phyloP scores from a whole-genome alignment of 2,888 invertebrate species.

The Meloe dianella region DNA sequence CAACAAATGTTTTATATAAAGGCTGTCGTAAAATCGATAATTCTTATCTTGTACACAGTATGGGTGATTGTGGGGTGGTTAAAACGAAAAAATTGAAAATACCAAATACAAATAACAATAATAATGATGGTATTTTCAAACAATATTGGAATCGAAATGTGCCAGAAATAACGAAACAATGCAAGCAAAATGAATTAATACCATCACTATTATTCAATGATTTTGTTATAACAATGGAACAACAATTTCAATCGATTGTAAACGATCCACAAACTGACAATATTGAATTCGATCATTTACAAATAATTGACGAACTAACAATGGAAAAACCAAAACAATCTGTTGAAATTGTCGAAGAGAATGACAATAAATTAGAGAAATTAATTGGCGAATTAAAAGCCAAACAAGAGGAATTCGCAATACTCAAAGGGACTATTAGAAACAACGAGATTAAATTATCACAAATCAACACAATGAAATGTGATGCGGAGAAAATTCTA shows the following conservation, averaged over 20 bases:
- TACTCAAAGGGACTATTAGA: conserved; percentile 39
- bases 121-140: conserved; percentile 47
- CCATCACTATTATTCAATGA: conserved; percentile 53
- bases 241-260: not conserved
- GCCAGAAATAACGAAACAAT: conserved; percentile 55
- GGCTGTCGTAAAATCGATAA: conserved; percentile 47
- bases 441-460: conserved; percentile 36
- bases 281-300: not conserved
- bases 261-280: not conserved
- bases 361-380: conserved; percentile 46
- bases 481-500: conserved; percentile 58
- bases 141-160: conserved; percentile 54
- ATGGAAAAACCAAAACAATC: not conserved
- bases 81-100: conserved; percentile 48
- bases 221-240: conserved; percentile 36
- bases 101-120: conserved; percentile 43
- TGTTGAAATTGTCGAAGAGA: conserved; percentile 14
- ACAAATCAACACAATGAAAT: conserved; percentile 40
- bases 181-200: conserved; percentile 49
- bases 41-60: conserved; percentile 49
- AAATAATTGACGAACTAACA: not conserved
- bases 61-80: conserved; percentile 49
- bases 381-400: conserved; percentile 56
- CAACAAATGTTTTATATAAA: conserved; percentile 47
- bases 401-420: conserved; percentile 47